These are phyloP conservation scores for Setipinna tenuifilis DNA, from an alignment of 2,797 vertebrate genomes.

Conservation along the genomic window DNA sequence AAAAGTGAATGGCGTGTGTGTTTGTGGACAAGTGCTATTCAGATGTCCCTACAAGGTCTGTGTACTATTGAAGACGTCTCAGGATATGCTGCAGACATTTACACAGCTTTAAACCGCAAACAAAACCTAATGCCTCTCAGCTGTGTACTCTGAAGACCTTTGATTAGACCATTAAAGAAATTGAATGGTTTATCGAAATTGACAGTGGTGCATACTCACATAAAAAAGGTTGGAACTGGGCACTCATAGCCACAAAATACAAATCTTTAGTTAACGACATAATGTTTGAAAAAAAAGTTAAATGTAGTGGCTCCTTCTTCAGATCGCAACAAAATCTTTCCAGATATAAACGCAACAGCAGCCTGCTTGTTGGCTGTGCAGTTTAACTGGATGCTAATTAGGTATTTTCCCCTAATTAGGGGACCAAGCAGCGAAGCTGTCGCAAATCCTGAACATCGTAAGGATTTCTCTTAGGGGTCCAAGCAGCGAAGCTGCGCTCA, in stretches of 20 bases:
- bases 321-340: background rate
- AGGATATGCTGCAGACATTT: background rate
- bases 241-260: too few relatives aligned
- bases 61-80: background rate
- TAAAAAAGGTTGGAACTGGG: background rate
- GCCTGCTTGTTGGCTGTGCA: background rate
- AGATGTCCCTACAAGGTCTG: background rate
- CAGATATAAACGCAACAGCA: background rate
- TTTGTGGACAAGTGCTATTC: background rate
- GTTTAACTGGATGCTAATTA: constrained; percentile 10
- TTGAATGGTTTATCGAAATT: background rate
- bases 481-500: too few relatives aligned
- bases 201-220: too few relatives aligned
- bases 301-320: background rate
- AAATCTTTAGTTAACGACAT: too few relatives aligned
- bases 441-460: too few relatives aligned
- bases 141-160: background rate
- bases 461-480: too few relatives aligned
- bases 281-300: background rate
- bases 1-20: background rate
- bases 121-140: background rate
- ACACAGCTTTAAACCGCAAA: background rate
- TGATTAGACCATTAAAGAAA: background rate
- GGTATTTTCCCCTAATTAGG: background rate
- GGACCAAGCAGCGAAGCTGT: too few relatives aligned